A percentile compares a stretch with the other conserved stretches of the same genome.
These are phyloP conservation scores for Nasonovia ribisnigri DNA, from an alignment of 2,888 invertebrate genomes.

Conservation along the genomic window DNA sequence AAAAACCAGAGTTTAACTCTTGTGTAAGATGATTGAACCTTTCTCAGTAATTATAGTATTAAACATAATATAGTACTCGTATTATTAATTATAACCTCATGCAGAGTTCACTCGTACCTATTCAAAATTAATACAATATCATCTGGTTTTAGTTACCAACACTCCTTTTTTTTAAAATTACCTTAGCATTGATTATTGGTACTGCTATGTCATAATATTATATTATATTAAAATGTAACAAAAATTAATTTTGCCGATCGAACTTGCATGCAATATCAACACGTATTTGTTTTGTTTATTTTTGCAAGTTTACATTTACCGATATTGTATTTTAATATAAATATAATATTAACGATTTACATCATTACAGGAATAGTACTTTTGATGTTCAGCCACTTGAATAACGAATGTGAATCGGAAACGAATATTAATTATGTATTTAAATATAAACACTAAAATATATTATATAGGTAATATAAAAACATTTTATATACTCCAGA, in stretches of 20 bases:
- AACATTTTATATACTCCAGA: too few species aligned
- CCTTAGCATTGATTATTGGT: background rate
- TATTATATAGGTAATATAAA: too few species aligned
- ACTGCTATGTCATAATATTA: background rate
- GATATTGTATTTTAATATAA: background rate
- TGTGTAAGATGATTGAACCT: background rate
- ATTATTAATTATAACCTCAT: background rate
- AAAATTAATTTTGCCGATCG: background rate
- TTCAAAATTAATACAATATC: background rate
- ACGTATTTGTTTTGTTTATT: background rate
- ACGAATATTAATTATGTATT: background rate
- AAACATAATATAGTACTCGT: background rate
- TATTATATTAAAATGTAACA: background rate
- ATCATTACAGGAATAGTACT: background rate
- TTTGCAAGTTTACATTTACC: background rate
- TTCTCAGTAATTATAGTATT: background rate
- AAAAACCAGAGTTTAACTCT: background rate
- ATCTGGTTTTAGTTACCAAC: background rate
- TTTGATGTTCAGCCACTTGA: background rate
- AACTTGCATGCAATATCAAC: background rate
- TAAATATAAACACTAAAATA: too few species aligned
- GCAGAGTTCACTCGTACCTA: background rate
- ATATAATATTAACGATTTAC: too few species aligned
- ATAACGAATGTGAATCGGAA: background rate
- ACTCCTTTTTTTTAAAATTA: background rate